These are phyloP conservation scores for Microctenopoma steveboyesi DNA, from an alignment of 2,797 vertebrate genomes.

Conservation along the genomic window DNA sequence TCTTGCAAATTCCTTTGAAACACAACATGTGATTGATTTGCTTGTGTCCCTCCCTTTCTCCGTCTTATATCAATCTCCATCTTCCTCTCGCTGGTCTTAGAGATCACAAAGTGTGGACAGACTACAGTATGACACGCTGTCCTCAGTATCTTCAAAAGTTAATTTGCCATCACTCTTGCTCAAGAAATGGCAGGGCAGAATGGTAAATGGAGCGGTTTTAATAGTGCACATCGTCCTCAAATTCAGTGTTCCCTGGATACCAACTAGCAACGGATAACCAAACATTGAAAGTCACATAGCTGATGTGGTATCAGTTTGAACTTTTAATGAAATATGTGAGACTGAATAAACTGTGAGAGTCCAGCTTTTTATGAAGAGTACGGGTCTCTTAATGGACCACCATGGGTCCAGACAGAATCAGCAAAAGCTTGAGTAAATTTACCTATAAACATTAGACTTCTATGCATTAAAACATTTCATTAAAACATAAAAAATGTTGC, in stretches of 20 bases:
- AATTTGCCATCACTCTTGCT: constrained; percentile 68
- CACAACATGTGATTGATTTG: not conserved
- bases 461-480: no score
- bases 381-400: not conserved
- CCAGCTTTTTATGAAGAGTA: not conserved
- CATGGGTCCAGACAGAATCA: not conserved
- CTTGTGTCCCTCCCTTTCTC: constrained; percentile 23
- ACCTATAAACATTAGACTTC: not conserved
- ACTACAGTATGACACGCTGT: constrained; percentile 40
- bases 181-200: constrained; percentile 39
- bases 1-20: not conserved
- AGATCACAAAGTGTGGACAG: constrained; percentile 30
- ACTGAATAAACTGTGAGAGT: constrained; percentile 22
- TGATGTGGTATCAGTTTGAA: constrained; percentile 32
- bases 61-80: constrained; percentile 21
- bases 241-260: constrained; percentile 70
- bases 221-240: constrained; percentile 64
- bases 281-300: constrained; percentile 38
- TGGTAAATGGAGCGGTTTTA: constrained; percentile 72
- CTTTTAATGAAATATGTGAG: constrained; percentile 10
- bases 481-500: no score
- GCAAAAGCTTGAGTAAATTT: not conserved
- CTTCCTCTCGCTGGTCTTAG: constrained; percentile 21
- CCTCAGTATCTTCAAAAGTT: constrained; percentile 59
- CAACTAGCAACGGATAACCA: constrained; percentile 52